Evolutionary conservation across 1,140 invertebrate species (phyloP).

Genomic region (Vollenhovia emeryi): DNA sequence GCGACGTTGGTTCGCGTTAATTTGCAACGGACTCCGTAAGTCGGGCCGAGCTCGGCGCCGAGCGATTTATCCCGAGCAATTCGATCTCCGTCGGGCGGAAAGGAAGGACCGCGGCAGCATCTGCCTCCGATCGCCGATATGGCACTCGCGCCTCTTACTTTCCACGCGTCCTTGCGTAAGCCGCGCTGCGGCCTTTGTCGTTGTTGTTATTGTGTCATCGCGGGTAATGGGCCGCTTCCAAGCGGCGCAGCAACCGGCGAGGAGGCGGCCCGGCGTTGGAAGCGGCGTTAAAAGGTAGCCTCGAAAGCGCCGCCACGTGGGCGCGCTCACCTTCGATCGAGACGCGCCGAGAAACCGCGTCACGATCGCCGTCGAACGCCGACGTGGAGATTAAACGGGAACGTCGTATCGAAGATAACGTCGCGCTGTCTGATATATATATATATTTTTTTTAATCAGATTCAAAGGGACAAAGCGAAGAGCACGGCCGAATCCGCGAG

Average conservation of each 20-base stretch:
- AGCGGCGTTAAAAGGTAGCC: slow-evolving; percentile 70
- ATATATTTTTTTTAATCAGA: background rate
- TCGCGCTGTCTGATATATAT: background rate
- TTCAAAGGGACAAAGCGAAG: background rate
- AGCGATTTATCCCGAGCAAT: background rate
- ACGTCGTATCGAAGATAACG: slow-evolving; percentile 1
- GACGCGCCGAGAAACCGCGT: background rate
- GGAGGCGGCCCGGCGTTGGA: slow-evolving; percentile 48
- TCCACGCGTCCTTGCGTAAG: slow-evolving; percentile 72
- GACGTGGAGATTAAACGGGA: slow-evolving; percentile 5
- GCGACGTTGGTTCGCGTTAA: background rate
- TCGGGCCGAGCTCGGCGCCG: background rate
- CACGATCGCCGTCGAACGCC: background rate
- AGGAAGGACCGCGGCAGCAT: slow-evolving; percentile 20
- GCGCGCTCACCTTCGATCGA: slow-evolving; percentile 70
- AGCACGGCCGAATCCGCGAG: background rate
- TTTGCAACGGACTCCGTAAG: background rate
- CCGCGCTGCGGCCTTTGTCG: slow-evolving; percentile 67
- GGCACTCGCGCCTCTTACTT: slow-evolving; percentile 62
- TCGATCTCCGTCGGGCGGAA: slow-evolving; percentile 1
- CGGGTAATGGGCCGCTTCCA: slow-evolving; percentile 65
- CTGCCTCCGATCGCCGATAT: background rate
- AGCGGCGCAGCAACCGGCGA: slow-evolving; percentile 17
- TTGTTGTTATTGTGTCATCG: slow-evolving; percentile 75
- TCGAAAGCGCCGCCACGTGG: slow-evolving; percentile 73